phyloP scores from a whole-genome alignment of 2,888 invertebrate species.

The Plagiodera versicolora region DNA sequence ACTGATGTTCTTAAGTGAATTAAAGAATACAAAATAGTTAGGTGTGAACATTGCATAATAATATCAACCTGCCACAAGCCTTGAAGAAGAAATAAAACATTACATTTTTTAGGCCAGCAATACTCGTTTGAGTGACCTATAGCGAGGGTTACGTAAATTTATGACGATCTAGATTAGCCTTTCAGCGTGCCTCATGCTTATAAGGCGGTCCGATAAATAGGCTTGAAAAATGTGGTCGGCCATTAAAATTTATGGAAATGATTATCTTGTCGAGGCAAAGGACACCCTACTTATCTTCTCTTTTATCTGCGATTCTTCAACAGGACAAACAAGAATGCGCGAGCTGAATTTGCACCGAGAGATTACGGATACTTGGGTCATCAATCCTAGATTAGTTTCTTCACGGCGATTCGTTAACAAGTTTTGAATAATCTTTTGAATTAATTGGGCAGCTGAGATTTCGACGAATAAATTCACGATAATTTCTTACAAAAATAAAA shows the following conservation, averaged over 20 bases:
- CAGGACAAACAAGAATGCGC: constrained; percentile 11
- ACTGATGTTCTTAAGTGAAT: no score
- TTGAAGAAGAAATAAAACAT: not conserved
- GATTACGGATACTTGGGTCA: no score
- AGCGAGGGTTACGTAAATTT: constrained; percentile 5
- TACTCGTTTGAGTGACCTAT: not conserved
- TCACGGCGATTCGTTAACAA: no score
- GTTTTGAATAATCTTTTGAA: no score
- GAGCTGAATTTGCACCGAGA: constrained; percentile 7
- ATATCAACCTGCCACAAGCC: not conserved
- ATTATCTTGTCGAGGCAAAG: constrained; percentile 10
- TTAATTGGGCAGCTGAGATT: no score
- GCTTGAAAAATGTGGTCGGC: constrained; percentile 10
- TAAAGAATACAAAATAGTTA: not conserved
- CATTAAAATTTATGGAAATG: constrained; percentile 17
- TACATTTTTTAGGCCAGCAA: not conserved
- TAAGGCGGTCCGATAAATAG: constrained; percentile 7
- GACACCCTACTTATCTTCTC: constrained; percentile 6
- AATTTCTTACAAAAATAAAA: no score
- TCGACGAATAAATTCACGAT: no score
- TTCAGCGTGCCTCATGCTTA: constrained; percentile 9
- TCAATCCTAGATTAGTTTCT: not conserved
- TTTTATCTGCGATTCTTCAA: constrained; percentile 2
- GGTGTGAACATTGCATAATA: not conserved
- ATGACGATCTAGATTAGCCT: constrained; percentile 25